Evolutionary conservation across 1,140 invertebrate species (phyloP).

Genomic region (Ceratina calcarata): DNA sequence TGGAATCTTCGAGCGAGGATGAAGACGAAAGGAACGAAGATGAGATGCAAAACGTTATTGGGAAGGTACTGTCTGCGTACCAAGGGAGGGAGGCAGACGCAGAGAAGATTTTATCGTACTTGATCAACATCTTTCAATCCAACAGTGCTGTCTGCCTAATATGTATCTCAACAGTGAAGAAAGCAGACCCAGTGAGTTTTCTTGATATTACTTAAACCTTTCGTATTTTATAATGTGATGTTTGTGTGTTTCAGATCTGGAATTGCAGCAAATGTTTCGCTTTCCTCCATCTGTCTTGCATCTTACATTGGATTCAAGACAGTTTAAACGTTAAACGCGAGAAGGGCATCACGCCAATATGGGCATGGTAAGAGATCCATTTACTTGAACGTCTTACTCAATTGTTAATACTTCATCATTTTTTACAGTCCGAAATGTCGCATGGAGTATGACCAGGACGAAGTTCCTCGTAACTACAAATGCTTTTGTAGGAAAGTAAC

Average conservation of each 20-base stretch:
- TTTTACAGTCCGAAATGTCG: constrained; percentile 94
- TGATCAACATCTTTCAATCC: constrained; percentile 88
- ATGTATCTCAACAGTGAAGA: constrained; percentile 94
- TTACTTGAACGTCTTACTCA: background rate
- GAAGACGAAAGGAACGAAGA: constrained; percentile 73
- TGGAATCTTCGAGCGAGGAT: constrained; percentile 75
- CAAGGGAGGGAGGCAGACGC: constrained; percentile 78
- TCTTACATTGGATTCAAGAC: constrained; percentile 96
- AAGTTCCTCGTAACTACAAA: constrained; percentile 89
- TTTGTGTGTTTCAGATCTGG: constrained; percentile 86
- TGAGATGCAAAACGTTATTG: constrained; percentile 67
- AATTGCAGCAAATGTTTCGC: constrained; percentile 89
- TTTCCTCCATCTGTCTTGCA: constrained; percentile 93
- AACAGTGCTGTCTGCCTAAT: constrained; percentile 93
- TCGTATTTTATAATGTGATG: background rate
- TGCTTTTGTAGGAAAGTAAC: constrained; percentile 93
- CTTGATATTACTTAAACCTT: background rate
- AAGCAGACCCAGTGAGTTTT: constrained; percentile 85
- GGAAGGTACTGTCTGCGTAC: constrained; percentile 77
- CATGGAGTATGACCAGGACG: constrained; percentile 86
- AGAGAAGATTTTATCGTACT: constrained; percentile 84
- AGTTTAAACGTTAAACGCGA: constrained; percentile 87
- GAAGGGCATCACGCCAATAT: constrained; percentile 79
- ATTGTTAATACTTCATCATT: background rate
- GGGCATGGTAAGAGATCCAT: constrained; percentile 76